These are phyloP conservation scores for Sander vitreus DNA, from an alignment of 2,113 vertebrate species.

Conservation along the genomic window DNA sequence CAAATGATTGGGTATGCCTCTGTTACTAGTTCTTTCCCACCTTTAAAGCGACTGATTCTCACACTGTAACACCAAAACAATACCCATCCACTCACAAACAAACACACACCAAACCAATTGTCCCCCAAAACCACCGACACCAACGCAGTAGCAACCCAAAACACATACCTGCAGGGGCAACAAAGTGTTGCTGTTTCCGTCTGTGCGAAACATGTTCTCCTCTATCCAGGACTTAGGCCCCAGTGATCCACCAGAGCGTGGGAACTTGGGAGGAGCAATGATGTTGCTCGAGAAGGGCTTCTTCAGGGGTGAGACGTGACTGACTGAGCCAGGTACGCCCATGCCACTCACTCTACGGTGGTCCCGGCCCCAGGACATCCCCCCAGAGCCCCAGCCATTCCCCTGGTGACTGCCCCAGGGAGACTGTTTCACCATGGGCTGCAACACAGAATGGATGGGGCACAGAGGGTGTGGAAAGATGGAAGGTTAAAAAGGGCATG, in stretches of 20 bases:
- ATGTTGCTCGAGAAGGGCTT: constrained; percentile 97
- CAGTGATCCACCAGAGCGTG: constrained; percentile 90
- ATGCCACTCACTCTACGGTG: constrained; percentile 92
- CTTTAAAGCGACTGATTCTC: constrained; percentile 19
- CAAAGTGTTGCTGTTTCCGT: constrained; percentile 97
- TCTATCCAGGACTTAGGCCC: constrained; percentile 97
- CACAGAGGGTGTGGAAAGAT: neutral
- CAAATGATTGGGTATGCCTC: constrained; percentile 5
- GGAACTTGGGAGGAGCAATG: constrained; percentile 98
- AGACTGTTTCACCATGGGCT: constrained; percentile 97
- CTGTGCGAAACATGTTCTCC: constrained; percentile 96
- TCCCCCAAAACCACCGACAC: constrained; percentile 29
- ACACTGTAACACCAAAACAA: constrained; percentile 9
- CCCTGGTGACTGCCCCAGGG: constrained; percentile 96
- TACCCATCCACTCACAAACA: neutral
- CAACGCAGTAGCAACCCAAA: constrained; percentile 9
- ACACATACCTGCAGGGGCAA: constrained; percentile 94
- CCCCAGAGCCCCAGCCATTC: constrained; percentile 93
- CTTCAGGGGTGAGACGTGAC: constrained; percentile 96
- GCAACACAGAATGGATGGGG: neutral
- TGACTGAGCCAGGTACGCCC: constrained; percentile 92
- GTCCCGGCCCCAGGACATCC: constrained; percentile 96
- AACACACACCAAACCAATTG: constrained; percentile 17
- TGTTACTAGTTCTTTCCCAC: constrained; percentile 27
- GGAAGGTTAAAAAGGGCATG: neutral